Evolutionary conservation across 2,888 invertebrate genomes (phyloP), one percentile per base, ranked within the genome.

Genomic region (Catocala nupta): DNA sequence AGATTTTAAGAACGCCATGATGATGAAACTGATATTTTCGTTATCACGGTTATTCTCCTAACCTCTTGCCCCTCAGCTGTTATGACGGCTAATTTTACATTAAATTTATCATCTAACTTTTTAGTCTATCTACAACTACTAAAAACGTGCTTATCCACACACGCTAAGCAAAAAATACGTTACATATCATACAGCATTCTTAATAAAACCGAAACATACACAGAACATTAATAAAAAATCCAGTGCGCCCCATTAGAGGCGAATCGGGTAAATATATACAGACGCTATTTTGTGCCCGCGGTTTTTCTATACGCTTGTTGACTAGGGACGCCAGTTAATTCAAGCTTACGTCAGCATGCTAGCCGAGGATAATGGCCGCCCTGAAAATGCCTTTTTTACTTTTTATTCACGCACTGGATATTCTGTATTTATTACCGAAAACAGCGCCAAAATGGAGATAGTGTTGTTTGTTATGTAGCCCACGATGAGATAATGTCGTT

Each of bases 281-380:
- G 63, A 75, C 77, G 75, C 60, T 80, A 77, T 81, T 83, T 85
- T 80, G 82, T 71, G 65, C 59, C 59, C 58, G 75, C 69, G 53
- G 68, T 56, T 67, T 65, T 75, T 75, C 73, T 67, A 68, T 73
- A 73, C 72, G 77, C 72, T 75, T 79, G 80, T 79, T 82, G 81
- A 80, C 81, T 78, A 79, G 81, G 76, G 69, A 65, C 65, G 76
- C 73, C 77, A 81, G 81, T 81, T 82, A 80, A 82, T 84, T 82
- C 77, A 66, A 71, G 83, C 83, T 82, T 83, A 83, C 82, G 83
- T 85, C 81, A 81, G 83, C 82, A 75, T 68, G 65, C 75, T 75
- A 62, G 69, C 69, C 65, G 65, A 64, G 78, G 77, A 79, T 83
- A 86, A 86, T 83, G 80, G 83, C 65, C 57, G 75, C 58, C 70